These are phyloP conservation scores for Griposia aprilina DNA, from an alignment of 2,888 invertebrate species.

Conservation along the genomic window DNA sequence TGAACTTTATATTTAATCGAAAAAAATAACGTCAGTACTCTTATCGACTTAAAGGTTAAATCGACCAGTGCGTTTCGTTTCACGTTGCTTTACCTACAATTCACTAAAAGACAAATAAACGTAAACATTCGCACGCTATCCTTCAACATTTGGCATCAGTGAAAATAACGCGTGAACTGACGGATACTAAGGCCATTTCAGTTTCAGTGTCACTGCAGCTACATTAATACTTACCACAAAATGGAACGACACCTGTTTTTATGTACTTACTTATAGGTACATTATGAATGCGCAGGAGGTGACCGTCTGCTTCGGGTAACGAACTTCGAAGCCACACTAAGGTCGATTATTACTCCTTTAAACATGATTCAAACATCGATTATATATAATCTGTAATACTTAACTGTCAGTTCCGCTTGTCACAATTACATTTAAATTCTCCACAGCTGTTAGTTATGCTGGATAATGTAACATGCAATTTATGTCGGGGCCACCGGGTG, in stretches of 20 bases:
- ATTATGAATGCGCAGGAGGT: slow-evolving; percentile 38
- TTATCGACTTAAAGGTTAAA: not conserved
- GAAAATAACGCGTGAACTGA: slow-evolving; percentile 61
- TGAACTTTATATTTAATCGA: not conserved
- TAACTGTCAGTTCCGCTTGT: slow-evolving; percentile 41
- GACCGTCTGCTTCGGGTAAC: slow-evolving; percentile 67
- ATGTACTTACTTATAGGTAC: not conserved
- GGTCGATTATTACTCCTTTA: slow-evolving; percentile 39
- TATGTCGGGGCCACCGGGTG: slow-evolving; percentile 2
- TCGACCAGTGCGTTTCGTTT: not conserved
- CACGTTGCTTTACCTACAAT: slow-evolving; percentile 2
- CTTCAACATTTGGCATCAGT: slow-evolving; percentile 56
- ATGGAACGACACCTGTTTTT: slow-evolving; percentile 42
- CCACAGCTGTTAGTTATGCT: slow-evolving; percentile 12
- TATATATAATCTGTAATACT: not conserved
- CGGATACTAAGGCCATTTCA: slow-evolving; percentile 54
- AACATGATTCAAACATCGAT: slow-evolving; percentile 28
- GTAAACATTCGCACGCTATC: slow-evolving; percentile 38
- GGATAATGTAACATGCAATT: slow-evolving; percentile 28
- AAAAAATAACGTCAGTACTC: not conserved
- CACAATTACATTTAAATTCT: slow-evolving; percentile 28
- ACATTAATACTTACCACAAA: slow-evolving; percentile 24
- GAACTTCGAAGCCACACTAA: slow-evolving; percentile 60
- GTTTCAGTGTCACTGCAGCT: slow-evolving; percentile 50
- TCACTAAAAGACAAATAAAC: slow-evolving; percentile 15